Evolutionary conservation across 2,797 vertebrate genomes (phyloP).

Genomic region (Malurus splendens): DNA sequence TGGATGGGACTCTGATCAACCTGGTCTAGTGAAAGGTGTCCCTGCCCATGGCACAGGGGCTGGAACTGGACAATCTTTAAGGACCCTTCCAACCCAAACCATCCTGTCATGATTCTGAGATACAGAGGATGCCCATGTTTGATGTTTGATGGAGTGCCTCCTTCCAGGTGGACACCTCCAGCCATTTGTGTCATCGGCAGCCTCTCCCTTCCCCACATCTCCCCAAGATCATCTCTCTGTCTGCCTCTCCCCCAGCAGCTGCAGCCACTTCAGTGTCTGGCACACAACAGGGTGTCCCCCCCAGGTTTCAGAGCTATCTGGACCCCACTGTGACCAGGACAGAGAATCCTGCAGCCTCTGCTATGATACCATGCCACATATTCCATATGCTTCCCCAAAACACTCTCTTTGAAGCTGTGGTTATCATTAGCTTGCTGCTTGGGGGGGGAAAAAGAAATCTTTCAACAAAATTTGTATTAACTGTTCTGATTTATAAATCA

Average conservation of each 20-base stretch:
- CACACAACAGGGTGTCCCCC: too few species aligned
- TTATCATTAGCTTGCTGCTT: not conserved
- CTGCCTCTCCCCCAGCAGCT: not conserved
- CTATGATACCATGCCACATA: accelerated
- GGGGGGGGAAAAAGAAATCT: not conserved
- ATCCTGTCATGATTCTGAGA: not conserved
- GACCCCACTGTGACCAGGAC: not conserved
- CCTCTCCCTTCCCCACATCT: accelerated
- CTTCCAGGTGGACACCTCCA: not conserved
- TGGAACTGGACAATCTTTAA: too few species aligned
- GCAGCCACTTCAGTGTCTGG: not conserved
- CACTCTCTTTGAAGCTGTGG: accelerated
- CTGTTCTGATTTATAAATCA: not conserved
- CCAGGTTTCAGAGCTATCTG: not conserved
- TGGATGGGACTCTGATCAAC: too few species aligned
- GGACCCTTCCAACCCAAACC: too few species aligned
- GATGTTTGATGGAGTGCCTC: not conserved
- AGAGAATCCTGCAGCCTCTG: not conserved
- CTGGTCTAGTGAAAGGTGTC: too few species aligned
- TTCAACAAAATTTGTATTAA: not conserved
- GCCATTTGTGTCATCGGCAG: accelerated
- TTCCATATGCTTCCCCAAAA: not conserved
- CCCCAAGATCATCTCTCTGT: not conserved
- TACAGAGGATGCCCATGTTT: not conserved
- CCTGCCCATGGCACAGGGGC: too few species aligned